Conservation (phyloP, 2,888 invertebrate species). For the Neocrepidodera transversa region DNA sequence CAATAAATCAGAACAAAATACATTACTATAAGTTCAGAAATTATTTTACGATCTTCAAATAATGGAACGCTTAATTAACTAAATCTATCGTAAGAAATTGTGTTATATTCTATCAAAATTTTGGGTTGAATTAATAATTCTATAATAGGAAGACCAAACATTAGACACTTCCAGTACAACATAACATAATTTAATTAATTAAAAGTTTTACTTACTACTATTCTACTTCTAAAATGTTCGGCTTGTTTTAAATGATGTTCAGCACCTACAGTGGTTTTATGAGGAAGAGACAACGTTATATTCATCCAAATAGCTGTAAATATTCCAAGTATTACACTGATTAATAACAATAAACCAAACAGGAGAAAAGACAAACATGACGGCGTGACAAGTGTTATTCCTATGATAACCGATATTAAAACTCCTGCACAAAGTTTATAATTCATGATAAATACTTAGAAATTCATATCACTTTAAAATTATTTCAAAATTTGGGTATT, state of each 20-base stretch:
- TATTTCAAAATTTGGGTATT: too few relatives aligned
- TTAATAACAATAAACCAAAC: slow-evolving; percentile 47
- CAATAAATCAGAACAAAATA: too few relatives aligned
- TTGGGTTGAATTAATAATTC: too few relatives aligned
- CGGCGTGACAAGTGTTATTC: slow-evolving; percentile 42
- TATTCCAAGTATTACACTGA: slow-evolving; percentile 55
- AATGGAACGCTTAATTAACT: too few relatives aligned
- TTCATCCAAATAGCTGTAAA: slow-evolving; percentile 68
- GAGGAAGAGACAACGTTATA: slow-evolving; percentile 69
- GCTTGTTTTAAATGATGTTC: slow-evolving; percentile 69
- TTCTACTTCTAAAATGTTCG: slow-evolving; percentile 66
- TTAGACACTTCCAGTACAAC: too few relatives aligned
- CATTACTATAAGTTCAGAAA: too few relatives aligned
- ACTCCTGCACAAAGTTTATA: slow-evolving; percentile 34
- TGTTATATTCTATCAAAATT: too few relatives aligned
- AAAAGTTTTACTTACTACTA: slow-evolving; percentile 72
- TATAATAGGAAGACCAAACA: too few relatives aligned
- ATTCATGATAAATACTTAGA: slow-evolving; percentile 38
- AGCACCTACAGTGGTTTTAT: slow-evolving; percentile 68
- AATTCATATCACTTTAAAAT: background rate
- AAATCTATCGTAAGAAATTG: too few relatives aligned
- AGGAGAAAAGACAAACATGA: slow-evolving; percentile 49
- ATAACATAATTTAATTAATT: too few relatives aligned
- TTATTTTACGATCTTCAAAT: too few relatives aligned
- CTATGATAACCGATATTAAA: slow-evolving; percentile 28